Conservation (phyloP, 2,888 invertebrate species). For the Phengaris alcon region DNA sequence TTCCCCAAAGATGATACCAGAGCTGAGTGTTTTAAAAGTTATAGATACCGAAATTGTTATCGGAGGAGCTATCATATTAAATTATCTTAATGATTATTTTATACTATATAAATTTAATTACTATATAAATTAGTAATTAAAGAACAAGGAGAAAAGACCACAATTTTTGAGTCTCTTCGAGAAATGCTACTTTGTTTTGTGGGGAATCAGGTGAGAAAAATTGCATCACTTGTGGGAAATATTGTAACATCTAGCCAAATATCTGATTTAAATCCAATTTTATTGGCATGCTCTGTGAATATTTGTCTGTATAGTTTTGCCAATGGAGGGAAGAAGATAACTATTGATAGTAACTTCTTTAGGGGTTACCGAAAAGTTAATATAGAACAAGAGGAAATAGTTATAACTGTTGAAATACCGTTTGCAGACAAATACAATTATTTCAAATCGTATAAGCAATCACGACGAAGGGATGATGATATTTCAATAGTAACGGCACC, state of each 20-base stretch:
- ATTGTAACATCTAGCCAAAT: slow-evolving; percentile 97
- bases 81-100: slow-evolving; percentile 68
- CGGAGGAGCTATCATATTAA: too few species aligned
- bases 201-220: slow-evolving; percentile 96
- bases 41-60: too few species aligned
- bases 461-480: slow-evolving; percentile 94
- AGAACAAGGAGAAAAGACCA: slow-evolving; percentile 73
- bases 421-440: slow-evolving; percentile 84
- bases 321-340: slow-evolving; percentile 77
- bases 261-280: slow-evolving; percentile 95
- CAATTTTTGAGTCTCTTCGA: slow-evolving; percentile 83
- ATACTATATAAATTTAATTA: too few species aligned
- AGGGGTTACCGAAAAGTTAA: slow-evolving; percentile 89
- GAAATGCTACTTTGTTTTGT: slow-evolving; percentile 98
- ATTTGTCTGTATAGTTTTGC: slow-evolving; percentile 81
- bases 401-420: slow-evolving; percentile 88
- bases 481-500: slow-evolving; percentile 96
- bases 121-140: slow-evolving; percentile 76
- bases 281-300: slow-evolving; percentile 86
- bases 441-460: slow-evolving; percentile 93
- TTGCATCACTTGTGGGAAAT: slow-evolving; percentile 95
- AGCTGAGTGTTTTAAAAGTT: too few species aligned
- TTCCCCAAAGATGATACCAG: too few species aligned
- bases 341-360: slow-evolving; percentile 89
- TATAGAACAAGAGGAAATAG: slow-evolving; percentile 86